Base-by-base conservation (phyloP, 2,797 vertebrate genomes). In the Falco berigora region DNA sequence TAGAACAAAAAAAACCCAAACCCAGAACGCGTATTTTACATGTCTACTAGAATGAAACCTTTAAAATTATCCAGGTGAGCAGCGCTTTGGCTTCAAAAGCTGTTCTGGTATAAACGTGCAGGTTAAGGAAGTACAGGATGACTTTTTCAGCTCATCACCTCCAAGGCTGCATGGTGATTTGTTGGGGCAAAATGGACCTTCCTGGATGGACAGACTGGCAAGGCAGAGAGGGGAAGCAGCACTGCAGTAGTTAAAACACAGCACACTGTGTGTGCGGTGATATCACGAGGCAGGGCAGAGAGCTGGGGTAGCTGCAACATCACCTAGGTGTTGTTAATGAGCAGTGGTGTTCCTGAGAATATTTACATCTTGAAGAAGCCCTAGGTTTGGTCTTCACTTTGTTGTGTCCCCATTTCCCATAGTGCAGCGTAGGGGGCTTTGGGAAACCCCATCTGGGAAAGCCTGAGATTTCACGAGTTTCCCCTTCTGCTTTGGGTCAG, bases 221-320 rank as follows among this genome's bases (percentile, higher is more conserved):
- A 22, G 36, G 40, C 17, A 15, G 36, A 24, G 27, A 55, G 20
- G 56, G 21, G 27, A n/a, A 55, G 44, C 46, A 55, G 66, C 19
- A 5, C 0, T 49, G 24, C 38, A 34, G 23, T 6, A 4, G 6
- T 19, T 24, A 5, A 8, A 58, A 10, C 19, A 40, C 9, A 59
- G 23, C 28, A 20, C 5, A 3, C 8, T 7, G 55, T 16, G 15
- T n/a, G 46, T 11, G 16, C 3, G 6, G 64, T 0, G 16, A 4
- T 2, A 4, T 2, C 32, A 2, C 0, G 7, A 64, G 34, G 25
- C 52, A 34, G 40, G 16, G 40, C 23, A 12, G 36, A 32, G 32
- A 24, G 56, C 77, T 36, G 30, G 22, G 28, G 30, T 13, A 36
- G 8, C 47, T 13, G 19, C 55, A 59, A 2, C 61, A 49, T 69